Conservation (phyloP, 2,888 invertebrate species). For the Cryptus armator region DNA sequence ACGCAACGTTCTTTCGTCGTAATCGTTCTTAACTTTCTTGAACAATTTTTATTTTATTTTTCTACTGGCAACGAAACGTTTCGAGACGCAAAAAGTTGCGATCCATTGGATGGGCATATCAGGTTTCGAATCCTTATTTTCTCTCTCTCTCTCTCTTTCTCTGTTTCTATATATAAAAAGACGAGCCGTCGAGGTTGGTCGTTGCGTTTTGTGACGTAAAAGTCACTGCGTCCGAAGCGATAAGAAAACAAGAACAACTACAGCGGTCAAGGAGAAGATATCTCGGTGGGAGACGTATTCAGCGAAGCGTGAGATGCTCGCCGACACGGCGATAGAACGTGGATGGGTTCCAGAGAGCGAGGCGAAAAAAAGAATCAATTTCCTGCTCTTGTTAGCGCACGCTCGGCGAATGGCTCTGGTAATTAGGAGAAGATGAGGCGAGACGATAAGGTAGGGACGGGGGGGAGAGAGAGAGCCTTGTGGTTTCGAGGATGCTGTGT, state of each 20-base stretch:
- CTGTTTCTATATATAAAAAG: slow-evolving; percentile 10
- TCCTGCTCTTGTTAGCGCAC: slow-evolving; percentile 68
- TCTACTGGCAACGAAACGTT: neutral
- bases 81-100: slow-evolving; percentile 23
- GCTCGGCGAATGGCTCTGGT: slow-evolving; percentile 62
- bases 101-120: slow-evolving; percentile 3
- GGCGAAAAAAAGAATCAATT: slow-evolving; percentile 69
- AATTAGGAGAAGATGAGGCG: slow-evolving; percentile 71
- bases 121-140: neutral
- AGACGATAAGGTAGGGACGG: slow-evolving; percentile 57
- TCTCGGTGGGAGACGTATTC: slow-evolving; percentile 31
- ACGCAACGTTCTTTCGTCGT: slow-evolving; percentile 36
- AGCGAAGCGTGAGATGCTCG: slow-evolving; percentile 46
- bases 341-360: neutral
- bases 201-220: slow-evolving; percentile 54
- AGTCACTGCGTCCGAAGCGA: slow-evolving; percentile 61
- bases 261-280: slow-evolving; percentile 50
- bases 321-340: slow-evolving; percentile 28
- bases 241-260: slow-evolving; percentile 59
- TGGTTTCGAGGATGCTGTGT: slow-evolving; percentile 41
- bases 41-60: slow-evolving; percentile 39
- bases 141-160: too few relatives aligned
- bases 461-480: neutral
- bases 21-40: slow-evolving; percentile 45
- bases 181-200: slow-evolving; percentile 20